Percentiles rank a stretch among this genome's conserved stretches.
Conservation (phyloP, 2,888 invertebrate genomes). For the Lepeophtheirus nordmannii region DNA sequence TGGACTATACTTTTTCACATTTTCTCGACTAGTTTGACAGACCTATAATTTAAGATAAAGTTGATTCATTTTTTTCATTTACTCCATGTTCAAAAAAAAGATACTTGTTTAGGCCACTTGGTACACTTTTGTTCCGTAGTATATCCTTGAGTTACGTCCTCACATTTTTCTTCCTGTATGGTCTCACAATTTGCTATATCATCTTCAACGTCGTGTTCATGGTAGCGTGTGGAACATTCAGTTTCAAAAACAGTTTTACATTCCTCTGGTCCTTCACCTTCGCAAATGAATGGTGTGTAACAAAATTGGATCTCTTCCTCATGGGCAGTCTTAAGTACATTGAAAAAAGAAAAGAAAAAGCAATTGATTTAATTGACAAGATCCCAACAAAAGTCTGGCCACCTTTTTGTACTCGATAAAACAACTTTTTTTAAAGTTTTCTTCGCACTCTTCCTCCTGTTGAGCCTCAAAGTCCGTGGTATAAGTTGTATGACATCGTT, state of each 20-base stretch:
- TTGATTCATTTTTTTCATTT: not conserved
- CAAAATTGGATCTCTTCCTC: slow-evolving; percentile 22
- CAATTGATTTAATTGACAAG: too few relatives aligned
- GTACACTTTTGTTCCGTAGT: slow-evolving; percentile 16
- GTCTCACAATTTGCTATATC: slow-evolving; percentile 13
- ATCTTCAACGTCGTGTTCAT: slow-evolving; percentile 20
- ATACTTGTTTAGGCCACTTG: slow-evolving; percentile 18
- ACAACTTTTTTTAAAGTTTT: slow-evolving; percentile 22
- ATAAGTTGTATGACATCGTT: slow-evolving; percentile 22
- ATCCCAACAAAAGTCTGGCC: not conserved
- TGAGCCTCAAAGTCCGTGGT: slow-evolving; percentile 21
- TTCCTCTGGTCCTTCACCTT: slow-evolving; percentile 19
- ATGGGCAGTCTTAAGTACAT: not conserved
- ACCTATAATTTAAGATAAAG: not conserved
- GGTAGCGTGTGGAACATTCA: slow-evolving; percentile 14
- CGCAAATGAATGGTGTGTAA: slow-evolving; percentile 21
- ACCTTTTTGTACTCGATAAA: slow-evolving; percentile 25
- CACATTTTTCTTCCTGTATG: slow-evolving; percentile 15
- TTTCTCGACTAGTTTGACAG: not conserved
- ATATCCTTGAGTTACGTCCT: slow-evolving; percentile 10
- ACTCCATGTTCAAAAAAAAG: not conserved
- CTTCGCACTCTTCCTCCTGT: slow-evolving; percentile 24
- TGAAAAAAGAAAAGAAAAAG: too few relatives aligned
- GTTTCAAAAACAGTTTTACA: slow-evolving; percentile 20
- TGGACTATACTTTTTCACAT: slow-evolving; percentile 21